Conservation (phyloP, 2,113 vertebrate species). For the Fregetta grallaria region DNA sequence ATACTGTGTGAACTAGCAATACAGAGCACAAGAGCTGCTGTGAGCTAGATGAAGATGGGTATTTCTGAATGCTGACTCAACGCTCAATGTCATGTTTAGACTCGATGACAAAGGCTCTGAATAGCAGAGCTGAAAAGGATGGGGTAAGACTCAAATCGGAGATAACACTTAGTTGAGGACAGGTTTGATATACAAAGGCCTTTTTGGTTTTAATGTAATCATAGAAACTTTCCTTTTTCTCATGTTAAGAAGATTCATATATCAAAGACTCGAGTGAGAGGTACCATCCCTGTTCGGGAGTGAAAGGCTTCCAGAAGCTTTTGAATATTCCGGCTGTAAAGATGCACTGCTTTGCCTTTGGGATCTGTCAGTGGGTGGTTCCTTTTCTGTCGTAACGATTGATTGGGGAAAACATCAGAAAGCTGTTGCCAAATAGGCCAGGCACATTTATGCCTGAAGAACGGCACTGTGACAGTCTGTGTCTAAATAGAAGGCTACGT, state of each 20-base stretch:
- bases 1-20: not conserved
- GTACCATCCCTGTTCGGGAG: not conserved
- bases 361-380: not conserved
- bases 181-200: not conserved
- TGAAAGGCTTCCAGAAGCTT: not conserved
- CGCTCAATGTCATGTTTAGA: not conserved
- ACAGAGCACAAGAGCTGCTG: not conserved
- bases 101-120: not conserved
- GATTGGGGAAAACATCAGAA: not conserved
- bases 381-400: rapidly evolving
- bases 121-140: not conserved
- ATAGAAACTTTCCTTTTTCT: not conserved
- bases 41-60: not conserved
- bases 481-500: not conserved
- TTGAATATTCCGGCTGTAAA: not conserved
- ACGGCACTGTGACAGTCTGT: not conserved
- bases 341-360: not conserved
- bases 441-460: not conserved
- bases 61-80: not conserved
- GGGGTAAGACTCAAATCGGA: not conserved
- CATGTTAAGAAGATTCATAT: not conserved
- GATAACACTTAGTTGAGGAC: not conserved
- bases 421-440: not conserved
- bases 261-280: not conserved
- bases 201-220: not conserved